Evolutionary conservation across 2,797 vertebrate species (phyloP).

Genomic region (Cottoperca gobio): DNA sequence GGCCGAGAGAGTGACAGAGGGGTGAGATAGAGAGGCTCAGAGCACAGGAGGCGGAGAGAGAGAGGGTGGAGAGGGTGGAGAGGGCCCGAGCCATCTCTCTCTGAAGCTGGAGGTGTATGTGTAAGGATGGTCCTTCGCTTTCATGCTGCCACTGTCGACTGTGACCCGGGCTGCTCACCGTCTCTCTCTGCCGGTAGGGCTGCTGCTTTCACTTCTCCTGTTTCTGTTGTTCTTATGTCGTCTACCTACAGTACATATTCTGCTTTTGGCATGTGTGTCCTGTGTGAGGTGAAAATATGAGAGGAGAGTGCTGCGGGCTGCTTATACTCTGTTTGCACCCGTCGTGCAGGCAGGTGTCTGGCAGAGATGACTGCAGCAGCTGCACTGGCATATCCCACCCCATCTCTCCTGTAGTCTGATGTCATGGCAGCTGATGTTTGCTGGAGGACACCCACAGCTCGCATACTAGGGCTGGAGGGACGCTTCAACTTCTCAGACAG

Average conservation of each 20-base stretch:
- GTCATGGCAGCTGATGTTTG: slow-evolving; percentile 70
- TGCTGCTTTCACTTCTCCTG: slow-evolving; percentile 10
- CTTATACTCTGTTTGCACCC: slow-evolving; percentile 39
- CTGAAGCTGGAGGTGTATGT: slow-evolving; percentile 61
- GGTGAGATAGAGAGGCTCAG: slow-evolving; percentile 3
- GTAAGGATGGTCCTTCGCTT: slow-evolving; percentile 71
- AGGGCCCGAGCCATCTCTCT: slow-evolving; percentile 68
- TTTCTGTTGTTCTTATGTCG: slow-evolving; percentile 12
- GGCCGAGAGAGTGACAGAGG: not conserved
- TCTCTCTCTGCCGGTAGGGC: slow-evolving; percentile 64
- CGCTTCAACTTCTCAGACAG: slow-evolving; percentile 63
- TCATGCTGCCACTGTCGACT: slow-evolving; percentile 50
- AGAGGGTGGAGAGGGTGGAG: slow-evolving; percentile 41
- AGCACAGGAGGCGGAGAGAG: not conserved
- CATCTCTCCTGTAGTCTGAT: slow-evolving; percentile 72
- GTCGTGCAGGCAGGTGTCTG: slow-evolving; percentile 63
- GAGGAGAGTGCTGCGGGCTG: slow-evolving; percentile 10
- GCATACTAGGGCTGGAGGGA: slow-evolving; percentile 56
- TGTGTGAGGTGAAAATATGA: slow-evolving; percentile 15
- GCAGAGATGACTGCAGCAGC: slow-evolving; percentile 75
- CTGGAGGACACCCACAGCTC: slow-evolving; percentile 55
- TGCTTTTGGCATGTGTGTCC: slow-evolving; percentile 9
- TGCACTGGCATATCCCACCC: slow-evolving; percentile 51
- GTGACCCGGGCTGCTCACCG: slow-evolving; percentile 59
- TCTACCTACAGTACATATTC: not conserved